Percentiles rank a stretch among this genome's conserved stretches.
Evolutionary conservation across 92 coral and sea anemone genomes (phyloP).

Genomic region (Umimayanthus chanpuru): DNA sequence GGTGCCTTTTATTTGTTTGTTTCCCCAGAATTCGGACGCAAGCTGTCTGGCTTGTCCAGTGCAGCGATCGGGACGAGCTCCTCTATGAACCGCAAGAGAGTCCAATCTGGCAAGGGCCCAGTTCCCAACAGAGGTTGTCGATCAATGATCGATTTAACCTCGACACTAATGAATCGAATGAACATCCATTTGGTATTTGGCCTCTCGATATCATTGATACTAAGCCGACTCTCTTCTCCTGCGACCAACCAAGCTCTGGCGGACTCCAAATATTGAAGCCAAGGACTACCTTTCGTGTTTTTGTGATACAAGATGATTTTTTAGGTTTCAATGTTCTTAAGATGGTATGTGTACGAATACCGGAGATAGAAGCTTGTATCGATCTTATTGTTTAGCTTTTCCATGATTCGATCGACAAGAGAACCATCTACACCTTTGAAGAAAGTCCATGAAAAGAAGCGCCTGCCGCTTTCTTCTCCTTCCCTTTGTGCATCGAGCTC

Average conservation of each 20-base stretch:
- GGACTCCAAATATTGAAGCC: no score
- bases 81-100: not conserved
- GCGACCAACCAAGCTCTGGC: no score
- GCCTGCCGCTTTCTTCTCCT: no score
- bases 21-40: not conserved
- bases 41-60: no score
- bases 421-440: no score
- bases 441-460: no score
- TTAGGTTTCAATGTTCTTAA: not conserved
- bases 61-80: not conserved
- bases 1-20: not conserved
- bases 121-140: not conserved
- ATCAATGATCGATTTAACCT: not conserved
- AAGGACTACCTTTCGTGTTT: not conserved
- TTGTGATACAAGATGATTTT: not conserved
- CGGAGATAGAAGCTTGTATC: no score
- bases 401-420: no score
- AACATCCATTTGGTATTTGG: not conserved
- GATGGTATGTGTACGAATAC: conserved; percentile 13
- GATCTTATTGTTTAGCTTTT: no score
- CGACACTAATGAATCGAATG: not conserved
- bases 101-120: no score
- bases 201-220: not conserved
- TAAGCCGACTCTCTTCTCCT: not conserved
- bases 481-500: no score